Base-by-base conservation (phyloP, 1,140 invertebrate species). In the Manduca sexta region DNA sequence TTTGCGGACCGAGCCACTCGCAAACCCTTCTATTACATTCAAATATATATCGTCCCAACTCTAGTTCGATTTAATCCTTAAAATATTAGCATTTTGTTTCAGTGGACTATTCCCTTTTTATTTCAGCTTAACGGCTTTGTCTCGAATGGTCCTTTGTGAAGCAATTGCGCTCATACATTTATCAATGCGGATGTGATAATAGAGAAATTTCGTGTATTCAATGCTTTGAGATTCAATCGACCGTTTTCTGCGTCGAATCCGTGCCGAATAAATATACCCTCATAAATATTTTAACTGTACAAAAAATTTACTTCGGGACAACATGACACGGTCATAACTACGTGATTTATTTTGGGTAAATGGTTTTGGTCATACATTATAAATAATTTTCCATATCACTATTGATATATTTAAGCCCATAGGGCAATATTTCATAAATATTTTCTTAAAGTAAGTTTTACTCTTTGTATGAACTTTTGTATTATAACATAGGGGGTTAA, bases 1-100 rank as follows among this genome's bases (percentile, higher is more conserved):
- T 61, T 68, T 65, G 62, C 64, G 38, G 45, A 56, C 49, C 56
- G 44, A 67, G 64, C 59, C 61, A 63, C 67, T 70, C 50, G 43
- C 50, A 45, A 29, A 42, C 44, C 51, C 60, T 53, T 57, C 53
- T 57, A 60, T 64, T 59, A 51, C 56, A 40, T 35, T 12, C n/a
- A 35, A 13, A 35, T n/a, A 12, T 35, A 13, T 35, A 35, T 35
- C 12, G 11, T 2, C 34, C n/a, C 11, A 35, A 35, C 34, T 12
- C n/a, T n/a, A 35, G 34, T 13, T 14, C 14, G n/a, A 35, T 12
- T 35, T 35, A 12, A 35, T 13, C 4, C 5, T 12, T 35, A n/a
- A 5, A 35, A 7, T 39, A 17, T 8, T 16, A 39, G 14, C 16
- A 16, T 39, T 39, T 39, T 16, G 7, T 16, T 4, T 8, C 11